Evolutionary conservation across 2,113 vertebrate genomes (phyloP).

Genomic region (Podocnemis expansa): DNA sequence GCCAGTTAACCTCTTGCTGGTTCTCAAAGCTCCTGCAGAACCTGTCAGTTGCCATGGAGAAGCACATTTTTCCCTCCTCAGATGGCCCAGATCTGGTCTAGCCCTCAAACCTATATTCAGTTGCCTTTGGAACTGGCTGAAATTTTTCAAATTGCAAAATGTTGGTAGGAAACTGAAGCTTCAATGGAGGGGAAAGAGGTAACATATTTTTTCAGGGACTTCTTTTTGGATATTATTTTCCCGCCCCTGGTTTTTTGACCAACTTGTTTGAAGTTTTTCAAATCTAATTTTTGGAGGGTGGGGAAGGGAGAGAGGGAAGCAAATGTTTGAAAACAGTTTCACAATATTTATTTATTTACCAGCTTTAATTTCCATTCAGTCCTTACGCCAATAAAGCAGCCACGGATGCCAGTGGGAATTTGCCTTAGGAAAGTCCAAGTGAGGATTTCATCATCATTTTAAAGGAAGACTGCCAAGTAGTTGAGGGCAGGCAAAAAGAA

Average conservation of each 20-base stretch:
- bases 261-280: background rate
- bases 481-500: constrained; percentile 29
- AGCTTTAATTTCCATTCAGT: background rate
- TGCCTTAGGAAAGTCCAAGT: background rate
- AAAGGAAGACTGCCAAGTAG: background rate
- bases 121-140: background rate
- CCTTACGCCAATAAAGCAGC: background rate
- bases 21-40: too few relatives aligned
- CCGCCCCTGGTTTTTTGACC: background rate
- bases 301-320: too few relatives aligned
- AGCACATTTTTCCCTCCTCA: too few relatives aligned
- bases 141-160: background rate
- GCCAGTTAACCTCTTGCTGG: too few relatives aligned
- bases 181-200: rapidly evolving
- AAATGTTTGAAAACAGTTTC: background rate
- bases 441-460: constrained; percentile 43
- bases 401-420: background rate
- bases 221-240: background rate
- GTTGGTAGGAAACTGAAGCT: background rate
- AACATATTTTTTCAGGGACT: background rate
- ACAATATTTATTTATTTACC: background rate
- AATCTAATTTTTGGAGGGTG: background rate
- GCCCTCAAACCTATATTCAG: too few relatives aligned
- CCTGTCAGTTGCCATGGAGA: too few relatives aligned
- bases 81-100: background rate